A percentile compares a stretch with the other conserved stretches of the same genome.
phyloP scores from a whole-genome alignment of 2,888 invertebrate species.

The Tetragnatha montana region DNA sequence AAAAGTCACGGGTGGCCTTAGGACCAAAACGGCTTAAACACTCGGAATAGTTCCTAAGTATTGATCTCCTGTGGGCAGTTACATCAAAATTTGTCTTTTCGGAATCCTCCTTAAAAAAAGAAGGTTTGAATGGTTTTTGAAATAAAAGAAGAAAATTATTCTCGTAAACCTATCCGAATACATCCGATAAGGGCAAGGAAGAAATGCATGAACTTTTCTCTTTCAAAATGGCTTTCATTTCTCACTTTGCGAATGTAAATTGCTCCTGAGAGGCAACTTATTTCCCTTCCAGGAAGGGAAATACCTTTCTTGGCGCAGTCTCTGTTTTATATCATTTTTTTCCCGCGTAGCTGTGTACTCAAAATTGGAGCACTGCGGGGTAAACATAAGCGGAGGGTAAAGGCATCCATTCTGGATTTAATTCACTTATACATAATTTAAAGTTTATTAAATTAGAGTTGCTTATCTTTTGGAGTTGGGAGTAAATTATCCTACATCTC shows the following conservation, averaged over 20 bases:
- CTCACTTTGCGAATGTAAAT: slow-evolving; percentile 59
- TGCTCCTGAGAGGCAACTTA: slow-evolving; percentile 50
- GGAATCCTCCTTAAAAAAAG: not conserved
- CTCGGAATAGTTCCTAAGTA: slow-evolving; percentile 12
- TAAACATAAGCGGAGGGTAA: not conserved
- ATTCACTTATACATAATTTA: not conserved
- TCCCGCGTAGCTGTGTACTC: not conserved
- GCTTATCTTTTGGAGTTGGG: not conserved
- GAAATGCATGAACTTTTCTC: slow-evolving; percentile 32
- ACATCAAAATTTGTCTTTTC: slow-evolving; percentile 29
- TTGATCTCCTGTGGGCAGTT: slow-evolving; percentile 41
- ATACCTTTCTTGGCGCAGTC: slow-evolving; percentile 5
- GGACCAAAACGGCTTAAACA: slow-evolving; percentile 13
- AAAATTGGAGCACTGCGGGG: not conserved
- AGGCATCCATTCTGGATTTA: not conserved
- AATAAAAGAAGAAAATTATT: slow-evolving; percentile 42
- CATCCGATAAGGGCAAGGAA: slow-evolving; percentile 35
- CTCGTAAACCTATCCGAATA: slow-evolving; percentile 32
- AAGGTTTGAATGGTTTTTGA: slow-evolving; percentile 33
- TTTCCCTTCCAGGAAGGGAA: slow-evolving; percentile 17
- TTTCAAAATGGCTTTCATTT: slow-evolving; percentile 57
- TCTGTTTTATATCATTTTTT: slow-evolving; percentile 31
- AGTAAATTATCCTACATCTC: not conserved
- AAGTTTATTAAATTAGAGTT: not conserved
- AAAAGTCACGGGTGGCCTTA: not conserved